Conservation (phyloP, 2,113 vertebrate genomes). For the Cyrtonyx montezumae region DNA sequence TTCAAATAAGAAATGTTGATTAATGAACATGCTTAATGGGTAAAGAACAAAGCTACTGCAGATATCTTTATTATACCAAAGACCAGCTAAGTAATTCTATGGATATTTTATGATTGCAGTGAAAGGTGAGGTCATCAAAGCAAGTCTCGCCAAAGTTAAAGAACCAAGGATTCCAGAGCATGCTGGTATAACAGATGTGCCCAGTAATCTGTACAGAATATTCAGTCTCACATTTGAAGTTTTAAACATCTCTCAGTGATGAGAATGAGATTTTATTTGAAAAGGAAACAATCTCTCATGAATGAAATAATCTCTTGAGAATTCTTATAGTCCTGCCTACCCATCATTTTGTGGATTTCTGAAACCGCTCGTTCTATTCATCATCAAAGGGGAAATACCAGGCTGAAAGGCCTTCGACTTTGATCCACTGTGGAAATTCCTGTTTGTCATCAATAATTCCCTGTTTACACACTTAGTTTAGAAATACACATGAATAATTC, state of each 20-base stretch:
- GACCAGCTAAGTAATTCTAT: neutral
- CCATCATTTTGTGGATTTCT: neutral
- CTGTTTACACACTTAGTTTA: neutral
- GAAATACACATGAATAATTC: slow-evolving; percentile 23
- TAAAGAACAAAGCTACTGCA: slow-evolving; percentile 54
- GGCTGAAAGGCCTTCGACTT: neutral
- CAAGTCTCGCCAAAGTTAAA: neutral
- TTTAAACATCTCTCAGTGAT: neutral
- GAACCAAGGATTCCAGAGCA: slow-evolving; percentile 10
- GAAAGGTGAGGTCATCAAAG: slow-evolving; percentile 42
- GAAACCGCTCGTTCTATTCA: neutral
- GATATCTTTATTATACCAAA: slow-evolving; percentile 41
- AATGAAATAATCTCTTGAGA: neutral
- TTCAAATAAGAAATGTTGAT: slow-evolving; percentile 62
- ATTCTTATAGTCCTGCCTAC: neutral
- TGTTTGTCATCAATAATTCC: neutral
- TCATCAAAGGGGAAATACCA: neutral
- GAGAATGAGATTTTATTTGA: neutral
- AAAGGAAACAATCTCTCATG: neutral
- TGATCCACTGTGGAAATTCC: neutral
- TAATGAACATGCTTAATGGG: slow-evolving; percentile 48
- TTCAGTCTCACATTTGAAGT: neutral
- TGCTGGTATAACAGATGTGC: neutral
- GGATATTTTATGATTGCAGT: slow-evolving; percentile 16
- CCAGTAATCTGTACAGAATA: neutral